Evolutionary conservation across 37 sponge, comb jelly and placozoan species (phyloP).

Genomic region (Eunapius fragilis): DNA sequence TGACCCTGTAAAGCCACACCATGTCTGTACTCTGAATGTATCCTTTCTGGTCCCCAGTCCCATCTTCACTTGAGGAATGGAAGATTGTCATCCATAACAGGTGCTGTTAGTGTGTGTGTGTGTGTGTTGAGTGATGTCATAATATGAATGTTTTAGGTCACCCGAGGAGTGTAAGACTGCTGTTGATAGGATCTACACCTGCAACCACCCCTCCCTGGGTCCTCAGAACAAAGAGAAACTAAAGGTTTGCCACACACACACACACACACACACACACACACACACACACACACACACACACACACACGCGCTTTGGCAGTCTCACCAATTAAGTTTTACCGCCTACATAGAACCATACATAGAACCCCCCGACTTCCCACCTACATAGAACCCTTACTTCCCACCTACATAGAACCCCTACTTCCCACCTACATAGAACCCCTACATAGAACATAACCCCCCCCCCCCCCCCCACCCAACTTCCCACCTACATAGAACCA

Average conservation of each 20-base stretch:
- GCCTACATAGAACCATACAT: too few species aligned
- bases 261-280: too few species aligned
- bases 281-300: background rate
- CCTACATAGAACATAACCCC: too few species aligned
- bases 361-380: too few species aligned
- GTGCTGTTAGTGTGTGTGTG: background rate
- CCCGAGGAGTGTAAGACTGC: conserved; percentile 66
- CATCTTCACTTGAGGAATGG: conserved; percentile 47
- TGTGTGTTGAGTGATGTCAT: background rate
- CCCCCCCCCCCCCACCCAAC: too few species aligned
- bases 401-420: too few species aligned
- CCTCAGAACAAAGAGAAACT: conserved; percentile 62
- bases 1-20: background rate
- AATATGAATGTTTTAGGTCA: conserved; percentile 14
- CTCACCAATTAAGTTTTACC: too few species aligned
- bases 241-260: conserved; percentile 35
- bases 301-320: too few species aligned
- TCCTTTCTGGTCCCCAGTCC: conserved; percentile 30
- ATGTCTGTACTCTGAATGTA: background rate
- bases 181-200: conserved; percentile 59
- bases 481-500: too few species aligned
- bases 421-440: too few species aligned
- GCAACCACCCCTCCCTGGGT: conserved; percentile 63
- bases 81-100: conserved; percentile 18
- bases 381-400: too few species aligned